Evolutionary conservation across 2,797 vertebrate species (phyloP), one percentile per base, ranked within the genome.

Genomic region (Anniella stebbinsi): DNA sequence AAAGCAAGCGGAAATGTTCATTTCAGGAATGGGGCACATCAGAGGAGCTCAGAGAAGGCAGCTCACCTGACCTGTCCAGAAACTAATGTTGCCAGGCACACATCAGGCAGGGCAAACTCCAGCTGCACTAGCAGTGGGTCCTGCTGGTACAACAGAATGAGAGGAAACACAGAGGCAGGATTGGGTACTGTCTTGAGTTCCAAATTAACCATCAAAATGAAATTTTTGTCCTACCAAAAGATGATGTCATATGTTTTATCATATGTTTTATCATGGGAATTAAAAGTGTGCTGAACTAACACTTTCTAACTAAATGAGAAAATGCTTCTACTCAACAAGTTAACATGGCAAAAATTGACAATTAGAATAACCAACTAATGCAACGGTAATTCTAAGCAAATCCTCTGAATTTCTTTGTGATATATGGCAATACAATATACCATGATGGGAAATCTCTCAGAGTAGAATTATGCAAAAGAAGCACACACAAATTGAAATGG

Each of bases 401-500:
- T 1, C 5, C 88, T 92, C 89, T 92, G 17, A 33, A 60, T 92
- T 84, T 89, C 69, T 84, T 84, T 72, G 10, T 13, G 9, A 82
- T 36, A 82, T 76, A n/a, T 7, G 54, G 28, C 10, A 28, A 48
- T 69, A 77, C 48, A 75, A 36, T 57, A 12, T 0, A 28, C 80
- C 82, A 76, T 11, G 60, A 86, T 57, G 5, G 1, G 8, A 87
- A 7, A 75, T 69, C 17, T 88, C 88, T 89, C 77, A 89, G 80
- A 86, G 66, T 92, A 87, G 84, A 94, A 95, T 77, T 88, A 57
- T 77, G 36, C 82, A 83, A 84, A 11, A 84, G 92, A 54, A 88
- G 41, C 75, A 77, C 48, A 78, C 54, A 6, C 90, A 94, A 92
- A 95, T 91, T 92, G 92, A 95, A 95, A 93, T 54, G 63, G 30